phyloP scores from a whole-genome alignment of 2,888 invertebrate genomes.

The Chromoteleia sp. region DNA sequence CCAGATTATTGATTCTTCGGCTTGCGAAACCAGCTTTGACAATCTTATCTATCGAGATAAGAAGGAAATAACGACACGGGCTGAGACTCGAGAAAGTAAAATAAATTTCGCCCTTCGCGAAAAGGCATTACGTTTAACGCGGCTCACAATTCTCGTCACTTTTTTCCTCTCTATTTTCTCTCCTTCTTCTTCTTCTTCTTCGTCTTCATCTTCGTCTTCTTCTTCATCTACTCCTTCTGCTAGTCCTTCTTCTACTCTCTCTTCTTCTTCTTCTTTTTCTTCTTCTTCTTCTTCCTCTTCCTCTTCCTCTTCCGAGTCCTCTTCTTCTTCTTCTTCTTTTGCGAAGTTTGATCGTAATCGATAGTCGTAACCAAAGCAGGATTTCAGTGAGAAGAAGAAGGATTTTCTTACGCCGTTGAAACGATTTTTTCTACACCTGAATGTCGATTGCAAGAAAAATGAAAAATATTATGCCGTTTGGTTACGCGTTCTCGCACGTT shows the following conservation, averaged over 20 bases:
- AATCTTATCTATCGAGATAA: constrained; percentile 70
- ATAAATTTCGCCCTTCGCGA: constrained; percentile 59
- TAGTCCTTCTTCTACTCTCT: too few relatives aligned
- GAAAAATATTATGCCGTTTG: constrained; percentile 44
- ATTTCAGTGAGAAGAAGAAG: constrained; percentile 3
- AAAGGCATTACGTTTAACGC: constrained; percentile 52
- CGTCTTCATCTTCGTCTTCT: neutral
- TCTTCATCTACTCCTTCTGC: too few relatives aligned
- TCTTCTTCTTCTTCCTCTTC: too few relatives aligned
- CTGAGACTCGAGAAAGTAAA: constrained; percentile 58
- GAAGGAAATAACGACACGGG: constrained; percentile 61
- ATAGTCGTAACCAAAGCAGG: constrained; percentile 1
- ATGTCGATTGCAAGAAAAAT: constrained; percentile 39
- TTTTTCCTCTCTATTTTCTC: constrained; percentile 14
- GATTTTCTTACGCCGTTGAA: constrained; percentile 6
- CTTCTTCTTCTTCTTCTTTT: neutral
- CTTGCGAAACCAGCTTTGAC: constrained; percentile 66
- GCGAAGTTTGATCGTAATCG: constrained; percentile 5
- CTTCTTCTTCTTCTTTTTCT: neutral
- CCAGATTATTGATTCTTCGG: constrained; percentile 62
- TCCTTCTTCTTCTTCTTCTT: too few relatives aligned
- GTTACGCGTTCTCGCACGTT: constrained; percentile 46
- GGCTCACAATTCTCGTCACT: constrained; percentile 39
- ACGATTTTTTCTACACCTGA: constrained; percentile 14
- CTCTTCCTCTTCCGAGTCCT: too few relatives aligned